These are phyloP conservation scores for Takifugu rubripes DNA, from an alignment of 2,797 vertebrate species.

Conservation along the genomic window DNA sequence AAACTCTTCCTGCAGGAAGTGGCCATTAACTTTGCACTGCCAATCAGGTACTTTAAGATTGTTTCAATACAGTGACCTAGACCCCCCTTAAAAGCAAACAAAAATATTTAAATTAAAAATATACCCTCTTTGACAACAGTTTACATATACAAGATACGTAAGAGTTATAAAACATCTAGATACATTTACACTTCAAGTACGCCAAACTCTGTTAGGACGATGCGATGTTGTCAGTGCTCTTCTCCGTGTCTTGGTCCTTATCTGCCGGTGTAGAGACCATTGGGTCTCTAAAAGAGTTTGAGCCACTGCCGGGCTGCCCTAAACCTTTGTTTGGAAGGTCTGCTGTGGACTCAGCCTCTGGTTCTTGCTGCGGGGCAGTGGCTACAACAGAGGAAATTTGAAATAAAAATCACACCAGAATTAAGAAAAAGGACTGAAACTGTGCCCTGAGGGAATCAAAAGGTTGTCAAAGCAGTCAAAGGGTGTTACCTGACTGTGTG, in stretches of 20 bases:
- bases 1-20: constrained; percentile 14
- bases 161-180: constrained; percentile 26
- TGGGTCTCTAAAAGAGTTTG: constrained; percentile 78
- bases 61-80: constrained; percentile 17
- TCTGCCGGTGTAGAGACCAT: constrained; percentile 75
- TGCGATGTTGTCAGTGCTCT: constrained; percentile 84
- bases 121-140: constrained; percentile 36
- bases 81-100: constrained; percentile 26
- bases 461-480: background rate
- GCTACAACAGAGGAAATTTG: constrained; percentile 70
- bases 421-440: background rate
- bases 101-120: constrained; percentile 42
- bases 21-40: constrained; percentile 21
- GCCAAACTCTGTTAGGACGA: constrained; percentile 66
- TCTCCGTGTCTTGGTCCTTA: constrained; percentile 84
- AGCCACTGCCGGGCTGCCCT: constrained; percentile 75
- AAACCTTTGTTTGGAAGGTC: constrained; percentile 83
- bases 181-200: constrained; percentile 68
- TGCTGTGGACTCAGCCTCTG: constrained; percentile 82
- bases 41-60: constrained; percentile 27
- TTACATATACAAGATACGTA: constrained; percentile 47
- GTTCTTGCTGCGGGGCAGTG: constrained; percentile 91
- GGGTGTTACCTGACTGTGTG: constrained; percentile 88
- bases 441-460: background rate
- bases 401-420: background rate